These are phyloP conservation scores for Acanthurus lineatus DNA, from an alignment of 2,797 vertebrate genomes.

Conservation along the genomic window DNA sequence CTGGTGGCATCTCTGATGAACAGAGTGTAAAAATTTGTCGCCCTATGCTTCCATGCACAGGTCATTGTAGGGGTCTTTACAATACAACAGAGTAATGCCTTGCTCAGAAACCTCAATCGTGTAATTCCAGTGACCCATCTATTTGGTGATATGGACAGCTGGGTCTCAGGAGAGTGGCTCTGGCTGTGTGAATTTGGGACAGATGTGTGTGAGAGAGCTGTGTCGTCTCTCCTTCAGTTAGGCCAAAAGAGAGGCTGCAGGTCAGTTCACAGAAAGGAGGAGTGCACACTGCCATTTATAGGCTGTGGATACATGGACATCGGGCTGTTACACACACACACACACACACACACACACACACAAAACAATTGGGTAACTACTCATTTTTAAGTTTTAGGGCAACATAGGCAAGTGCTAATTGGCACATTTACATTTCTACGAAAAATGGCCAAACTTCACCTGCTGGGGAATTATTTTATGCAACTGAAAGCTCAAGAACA, in stretches of 20 bases:
- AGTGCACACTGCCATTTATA: constrained; percentile 35
- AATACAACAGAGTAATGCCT: constrained; percentile 67
- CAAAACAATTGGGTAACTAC: not conserved
- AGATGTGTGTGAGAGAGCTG: constrained; percentile 36
- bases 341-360: not conserved
- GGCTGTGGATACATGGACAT: not conserved
- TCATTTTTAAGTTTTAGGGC: constrained; percentile 4
- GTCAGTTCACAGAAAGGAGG: constrained; percentile 24
- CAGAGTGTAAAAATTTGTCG: constrained; percentile 72
- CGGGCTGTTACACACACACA: not conserved
- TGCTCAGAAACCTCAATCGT: constrained; percentile 77
- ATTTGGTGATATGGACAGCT: constrained; percentile 75
- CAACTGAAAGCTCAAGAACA: not conserved
- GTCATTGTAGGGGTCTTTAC: constrained; percentile 79
- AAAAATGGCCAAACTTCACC: not conserved
- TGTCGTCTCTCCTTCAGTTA: constrained; percentile 27
- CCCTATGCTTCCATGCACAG: constrained; percentile 80
- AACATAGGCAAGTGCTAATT: not conserved
- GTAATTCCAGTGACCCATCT: constrained; percentile 81
- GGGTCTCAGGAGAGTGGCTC: constrained; percentile 60
- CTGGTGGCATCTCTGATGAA: constrained; percentile 79
- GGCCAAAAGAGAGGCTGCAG: constrained; percentile 23
- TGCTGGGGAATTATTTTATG: not conserved
- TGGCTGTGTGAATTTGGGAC: constrained; percentile 38
- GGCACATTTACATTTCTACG: not conserved